Evolutionary conservation across 2,113 vertebrate species (phyloP).

Genomic region (Colius striatus): DNA sequence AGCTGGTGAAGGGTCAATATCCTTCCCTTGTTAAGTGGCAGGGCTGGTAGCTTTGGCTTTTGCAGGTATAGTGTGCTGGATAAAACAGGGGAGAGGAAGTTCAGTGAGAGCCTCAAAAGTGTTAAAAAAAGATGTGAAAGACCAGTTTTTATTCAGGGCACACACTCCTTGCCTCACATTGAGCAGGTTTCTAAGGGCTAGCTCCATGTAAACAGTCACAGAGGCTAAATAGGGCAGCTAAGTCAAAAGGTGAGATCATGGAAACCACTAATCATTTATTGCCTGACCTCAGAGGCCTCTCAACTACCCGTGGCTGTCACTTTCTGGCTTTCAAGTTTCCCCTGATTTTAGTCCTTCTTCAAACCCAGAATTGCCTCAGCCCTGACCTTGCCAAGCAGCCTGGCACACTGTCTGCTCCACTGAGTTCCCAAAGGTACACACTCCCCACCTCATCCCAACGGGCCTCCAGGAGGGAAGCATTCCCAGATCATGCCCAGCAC

Average conservation of each 20-base stretch:
- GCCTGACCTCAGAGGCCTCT: conserved; percentile 35
- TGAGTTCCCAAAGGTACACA: fast-evolving
- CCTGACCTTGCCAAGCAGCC: not conserved
- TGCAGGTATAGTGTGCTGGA: not conserved
- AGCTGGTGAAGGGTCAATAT: not conserved
- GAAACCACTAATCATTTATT: conserved; percentile 28
- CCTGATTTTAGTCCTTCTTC: not conserved
- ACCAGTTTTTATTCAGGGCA: not conserved
- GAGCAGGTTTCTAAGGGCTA: not conserved
- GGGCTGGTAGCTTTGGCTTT: not conserved
- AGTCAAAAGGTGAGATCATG: conserved; percentile 63
- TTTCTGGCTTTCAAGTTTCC: not conserved
- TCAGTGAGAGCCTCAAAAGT: not conserved
- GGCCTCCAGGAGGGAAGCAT: fast-evolving
- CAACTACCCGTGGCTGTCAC: not conserved
- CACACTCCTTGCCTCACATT: not conserved
- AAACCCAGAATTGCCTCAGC: not conserved
- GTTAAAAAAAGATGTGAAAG: not conserved
- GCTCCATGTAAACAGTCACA: conserved; percentile 6
- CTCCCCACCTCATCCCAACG: not conserved
- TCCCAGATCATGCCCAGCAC: not conserved
- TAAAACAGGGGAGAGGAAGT: not conserved
- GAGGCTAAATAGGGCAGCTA: not conserved
- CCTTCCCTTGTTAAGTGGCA: not conserved
- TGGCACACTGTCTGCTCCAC: fast-evolving